Evolutionary conservation across 2,797 vertebrate species (phyloP), one percentile per base, ranked within the genome.

Genomic region (Myotis findleyi): DNA sequence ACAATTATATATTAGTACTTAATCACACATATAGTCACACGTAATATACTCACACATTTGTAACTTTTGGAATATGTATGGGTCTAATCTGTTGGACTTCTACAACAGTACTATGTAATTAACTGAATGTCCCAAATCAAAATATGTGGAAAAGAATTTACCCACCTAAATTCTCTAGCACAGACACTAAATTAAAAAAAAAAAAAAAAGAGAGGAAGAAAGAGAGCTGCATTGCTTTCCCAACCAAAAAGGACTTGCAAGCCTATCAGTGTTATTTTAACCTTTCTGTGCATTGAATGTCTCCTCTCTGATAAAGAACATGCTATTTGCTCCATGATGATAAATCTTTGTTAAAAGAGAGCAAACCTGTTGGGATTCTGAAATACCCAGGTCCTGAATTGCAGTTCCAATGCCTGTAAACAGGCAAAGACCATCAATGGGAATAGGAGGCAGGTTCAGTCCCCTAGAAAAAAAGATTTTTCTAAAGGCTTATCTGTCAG

Each of bases 101-200:
- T 83, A 80, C 13, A 49, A 38, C 8, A 27, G 2, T 16, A 21
- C 36, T 36, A 12, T 89, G 44, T 44, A 55, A 41, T 69, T 41
- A n/a, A 77, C 47, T 23, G 2, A 72, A 66, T 86, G 92, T 44
- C 20, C 18, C 9, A 76, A 89, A 71, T 77, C 20, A 89, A 93
- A 95, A 79, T 49, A 69, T 10, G 5, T n/a, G 36, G 27, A 76
- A 17, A 44, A 59, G 3, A 85, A 86, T 66, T 30, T 66, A 23
- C 0, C 2, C 11, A 62, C n/a, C 5, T 53, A 47, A 18, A 87
- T 73, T 71, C 2, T 16, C 57, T 49, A 89, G 41, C 3, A 41
- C 4, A 59, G 17, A n/a, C 11, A 4, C n/a, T n/a, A 72, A 62
- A 72, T 92, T 64, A 27, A 55, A 75, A 5, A n/a, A 25, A 64